Percentiles rank a stretch among this genome's conserved stretches.
These are phyloP conservation scores for Belonocnema kinseyi DNA, from an alignment of 1,140 invertebrate species.

Conservation along the genomic window DNA sequence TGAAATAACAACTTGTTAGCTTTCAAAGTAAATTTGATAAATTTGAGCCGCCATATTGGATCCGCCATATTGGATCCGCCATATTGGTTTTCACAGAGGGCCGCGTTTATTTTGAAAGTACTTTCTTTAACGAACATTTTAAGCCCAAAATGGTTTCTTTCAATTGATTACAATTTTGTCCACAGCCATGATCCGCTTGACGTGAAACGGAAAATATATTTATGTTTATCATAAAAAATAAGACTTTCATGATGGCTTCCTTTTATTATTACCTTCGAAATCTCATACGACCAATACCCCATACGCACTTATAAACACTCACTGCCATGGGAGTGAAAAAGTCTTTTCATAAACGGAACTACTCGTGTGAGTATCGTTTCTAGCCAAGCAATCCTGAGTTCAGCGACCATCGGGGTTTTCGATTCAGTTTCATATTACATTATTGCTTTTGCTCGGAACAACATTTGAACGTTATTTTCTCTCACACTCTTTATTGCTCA, in stretches of 20 bases:
- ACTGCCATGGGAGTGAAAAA: neutral
- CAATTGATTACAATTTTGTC: too few species aligned
- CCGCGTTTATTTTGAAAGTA: too few species aligned
- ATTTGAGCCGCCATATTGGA: too few species aligned
- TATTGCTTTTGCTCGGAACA: neutral
- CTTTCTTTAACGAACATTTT: too few species aligned
- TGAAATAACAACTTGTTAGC: too few species aligned
- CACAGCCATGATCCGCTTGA: too few species aligned
- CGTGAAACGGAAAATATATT: too few species aligned
- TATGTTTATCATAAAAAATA: neutral
- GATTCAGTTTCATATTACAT: constrained; percentile 1
- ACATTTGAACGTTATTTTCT: neutral
- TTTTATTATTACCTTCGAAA: neutral
- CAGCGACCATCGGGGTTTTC: neutral
- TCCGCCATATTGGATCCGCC: too few species aligned
- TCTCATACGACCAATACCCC: neutral
- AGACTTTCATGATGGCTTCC: neutral
- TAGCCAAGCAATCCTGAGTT: neutral
- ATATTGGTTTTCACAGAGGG: too few species aligned
- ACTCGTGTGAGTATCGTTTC: constrained; percentile 10
- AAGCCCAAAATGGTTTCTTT: too few species aligned
- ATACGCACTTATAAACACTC: neutral
- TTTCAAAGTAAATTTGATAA: too few species aligned
- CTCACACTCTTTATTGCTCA: neutral
- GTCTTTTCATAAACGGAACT: neutral